These are phyloP conservation scores for Phyllostomus hastatus DNA, from an alignment of 2,113 vertebrate species.

Conservation along the genomic window DNA sequence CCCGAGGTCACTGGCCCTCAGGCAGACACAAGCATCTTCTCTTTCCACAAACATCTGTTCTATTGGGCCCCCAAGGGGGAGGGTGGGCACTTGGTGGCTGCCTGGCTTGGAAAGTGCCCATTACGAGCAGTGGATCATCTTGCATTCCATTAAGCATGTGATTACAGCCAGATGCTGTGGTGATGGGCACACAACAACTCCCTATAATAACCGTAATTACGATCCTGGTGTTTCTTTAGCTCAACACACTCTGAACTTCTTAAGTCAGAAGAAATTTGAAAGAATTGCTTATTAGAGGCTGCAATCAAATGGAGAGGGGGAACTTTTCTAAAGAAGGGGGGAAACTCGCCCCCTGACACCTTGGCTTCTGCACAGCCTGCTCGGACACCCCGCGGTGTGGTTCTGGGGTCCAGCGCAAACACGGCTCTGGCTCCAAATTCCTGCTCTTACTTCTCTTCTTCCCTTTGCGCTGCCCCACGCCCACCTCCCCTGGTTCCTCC, in stretches of 20 bases:
- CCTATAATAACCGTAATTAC: slow-evolving; percentile 73
- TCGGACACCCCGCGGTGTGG: slow-evolving; percentile 69
- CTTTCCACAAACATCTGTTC: slow-evolving; percentile 68
- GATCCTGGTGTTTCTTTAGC: slow-evolving; percentile 66
- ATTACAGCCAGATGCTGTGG: slow-evolving; percentile 76
- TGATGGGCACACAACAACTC: slow-evolving; percentile 58
- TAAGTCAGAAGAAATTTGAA: slow-evolving; percentile 74
- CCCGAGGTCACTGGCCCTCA: background rate
- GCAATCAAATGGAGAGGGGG: slow-evolving; percentile 57
- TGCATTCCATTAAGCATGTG: slow-evolving; percentile 74
- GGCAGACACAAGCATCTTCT: slow-evolving; percentile 42
- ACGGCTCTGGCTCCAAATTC: background rate
- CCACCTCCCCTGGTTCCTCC: background rate
- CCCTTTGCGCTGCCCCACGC: background rate
- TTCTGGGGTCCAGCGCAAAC: background rate
- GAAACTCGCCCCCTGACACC: slow-evolving; percentile 47
- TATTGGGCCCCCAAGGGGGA: slow-evolving; percentile 61
- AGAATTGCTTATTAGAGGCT: slow-evolving; percentile 65
- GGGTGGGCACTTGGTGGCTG: slow-evolving; percentile 65
- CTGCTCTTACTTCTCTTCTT: background rate
- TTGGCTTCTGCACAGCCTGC: slow-evolving; percentile 59
- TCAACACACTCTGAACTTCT: slow-evolving; percentile 68
- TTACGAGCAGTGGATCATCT: slow-evolving; percentile 70
- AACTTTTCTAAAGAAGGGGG: slow-evolving; percentile 58
- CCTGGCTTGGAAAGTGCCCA: slow-evolving; percentile 67